Base-by-base conservation (phyloP, 1,140 invertebrate genomes). In the Oncopodura yosiiana region DNA sequence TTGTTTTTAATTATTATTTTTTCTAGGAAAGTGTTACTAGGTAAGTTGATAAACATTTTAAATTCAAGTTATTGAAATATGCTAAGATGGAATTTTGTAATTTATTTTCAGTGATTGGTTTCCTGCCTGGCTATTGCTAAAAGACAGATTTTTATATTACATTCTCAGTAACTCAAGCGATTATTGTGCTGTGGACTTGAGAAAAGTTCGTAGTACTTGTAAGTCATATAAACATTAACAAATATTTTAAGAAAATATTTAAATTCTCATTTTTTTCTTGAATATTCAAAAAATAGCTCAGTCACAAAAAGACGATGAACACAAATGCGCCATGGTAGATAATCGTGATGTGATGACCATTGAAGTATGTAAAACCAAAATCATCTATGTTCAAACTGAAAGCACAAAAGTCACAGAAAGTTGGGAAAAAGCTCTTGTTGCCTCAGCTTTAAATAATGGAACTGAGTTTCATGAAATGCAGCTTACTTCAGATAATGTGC, bases 401-500 rank as follows among this genome's bases (percentile, higher is more conserved):
- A 75, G 77, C 37, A 66, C 73, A 2, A 69, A 61, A 43, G 36
- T 56, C 9, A 65, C 54, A 3, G 19, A 4, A 66, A 71, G 34
- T 37, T 89, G 87, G 84, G 78, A 78, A 41, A 79, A 81, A 62
- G 79, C 81, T 38, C 75, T 91, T 11, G 76, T 81, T 63, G 71
- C 81, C 53, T 82, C 83, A 6, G 81, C 86, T 1, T 78, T 83
- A 43, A 80, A 81, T 58, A 88, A 86, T 69, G 86, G 87, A 9
- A 74, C 79, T 2, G 72, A 75, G 4, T 71, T 94, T 39, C 75
- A 81, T 36, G 83, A 92, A 61, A 87, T 92, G 68, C 87, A 91
- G 67, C 70, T 93, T 24, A 91, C 86, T 5, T 80, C 82, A 61
- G 84, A 89, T 56, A 80, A 90, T 68, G 78, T 93, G 26, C 89